A percentile compares a stretch with the other conserved stretches of the same genome.
Conservation (phyloP, 2,888 invertebrate species). For the Dromius quadrimaculatus region DNA sequence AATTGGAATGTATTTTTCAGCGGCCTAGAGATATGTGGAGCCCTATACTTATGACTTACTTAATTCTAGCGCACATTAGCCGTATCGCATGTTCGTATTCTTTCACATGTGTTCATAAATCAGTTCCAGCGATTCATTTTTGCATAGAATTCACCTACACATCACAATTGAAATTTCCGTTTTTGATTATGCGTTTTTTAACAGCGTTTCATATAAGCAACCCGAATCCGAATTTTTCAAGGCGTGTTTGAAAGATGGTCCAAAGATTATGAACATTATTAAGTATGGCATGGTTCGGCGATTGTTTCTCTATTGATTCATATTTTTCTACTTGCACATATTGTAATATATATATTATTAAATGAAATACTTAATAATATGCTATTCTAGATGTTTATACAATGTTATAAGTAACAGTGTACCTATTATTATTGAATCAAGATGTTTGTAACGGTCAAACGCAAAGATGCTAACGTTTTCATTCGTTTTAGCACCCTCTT, state of each 20-base stretch:
- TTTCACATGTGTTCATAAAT: slow-evolving; percentile 2
- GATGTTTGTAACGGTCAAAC: slow-evolving; percentile 47
- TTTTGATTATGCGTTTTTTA: slow-evolving; percentile 28
- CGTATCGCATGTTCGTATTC: slow-evolving; percentile 38
- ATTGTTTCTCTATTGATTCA: slow-evolving; percentile 62
- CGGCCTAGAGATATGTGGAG: too few species aligned
- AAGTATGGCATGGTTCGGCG: slow-evolving; percentile 49
- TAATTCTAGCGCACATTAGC: slow-evolving; percentile 50
- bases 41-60: slow-evolving; percentile 36
- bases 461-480: slow-evolving; percentile 14
- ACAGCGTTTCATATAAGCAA: slow-evolving; percentile 43
- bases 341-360: slow-evolving; percentile 61
- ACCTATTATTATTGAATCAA: slow-evolving; percentile 44
- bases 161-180: neutral
- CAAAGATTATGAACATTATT: slow-evolving; percentile 50
- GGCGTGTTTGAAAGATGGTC: slow-evolving; percentile 47
- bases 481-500: neutral
- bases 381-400: slow-evolving; percentile 60
- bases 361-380: slow-evolving; percentile 54
- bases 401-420: slow-evolving; percentile 46
- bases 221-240: slow-evolving; percentile 38
- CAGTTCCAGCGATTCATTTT: slow-evolving; percentile 3
- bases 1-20: too few species aligned
- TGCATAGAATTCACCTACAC: slow-evolving; percentile 3
- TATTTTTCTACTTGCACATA: slow-evolving; percentile 68